Base-by-base conservation (phyloP, 2,888 invertebrate genomes). In the Synergus itoensis region DNA sequence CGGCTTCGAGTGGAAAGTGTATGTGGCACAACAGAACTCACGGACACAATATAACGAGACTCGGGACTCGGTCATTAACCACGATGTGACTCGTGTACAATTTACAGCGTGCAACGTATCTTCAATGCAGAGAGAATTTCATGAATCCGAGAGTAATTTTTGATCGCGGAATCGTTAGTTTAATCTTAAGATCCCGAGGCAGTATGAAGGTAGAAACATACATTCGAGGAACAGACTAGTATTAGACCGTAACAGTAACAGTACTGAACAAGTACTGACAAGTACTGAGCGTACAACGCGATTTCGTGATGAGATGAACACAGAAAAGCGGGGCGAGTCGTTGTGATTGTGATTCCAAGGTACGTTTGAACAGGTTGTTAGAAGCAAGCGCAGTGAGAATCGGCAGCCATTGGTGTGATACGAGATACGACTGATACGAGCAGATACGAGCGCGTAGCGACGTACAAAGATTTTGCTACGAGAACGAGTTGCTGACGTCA, bases 21-120 rank as follows among this genome's bases (percentile, higher is more conserved):
- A 60, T 60, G 60, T 21, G 60, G 21, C 60, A 60, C 60, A 60
- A 60, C 60, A 60, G 21, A 60, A 60, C 21, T 60, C 60, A 60
- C 21, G 11, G 12, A 11, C 21, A 60, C 21, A 5, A 60, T 60
- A 28, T 60, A 12, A 12, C 21, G 21, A 60, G 21, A 8, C 21
- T 60, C 60, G 45, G 45, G 11, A 45, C 45, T 45, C 45, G 45
- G 12, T 45, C 11, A 14, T 14, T 45, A 45, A 21, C 60, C 21
- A 60, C 11, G 18, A 60, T 60, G 21, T 21, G 60, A 11, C 60
- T 60, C 60, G 21, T 12, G 21, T 60, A 21, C 21, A 21, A 60
- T 60, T 60, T 21, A 21, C 21, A 4, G 21, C 11, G 9, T 12
- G 11, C 2, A 21, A 18, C 9, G 57, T n/a, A 16, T 18, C n/a